These are phyloP conservation scores for Anseranas semipalmata DNA, from an alignment of 2,113 vertebrate genomes.

Conservation along the genomic window DNA sequence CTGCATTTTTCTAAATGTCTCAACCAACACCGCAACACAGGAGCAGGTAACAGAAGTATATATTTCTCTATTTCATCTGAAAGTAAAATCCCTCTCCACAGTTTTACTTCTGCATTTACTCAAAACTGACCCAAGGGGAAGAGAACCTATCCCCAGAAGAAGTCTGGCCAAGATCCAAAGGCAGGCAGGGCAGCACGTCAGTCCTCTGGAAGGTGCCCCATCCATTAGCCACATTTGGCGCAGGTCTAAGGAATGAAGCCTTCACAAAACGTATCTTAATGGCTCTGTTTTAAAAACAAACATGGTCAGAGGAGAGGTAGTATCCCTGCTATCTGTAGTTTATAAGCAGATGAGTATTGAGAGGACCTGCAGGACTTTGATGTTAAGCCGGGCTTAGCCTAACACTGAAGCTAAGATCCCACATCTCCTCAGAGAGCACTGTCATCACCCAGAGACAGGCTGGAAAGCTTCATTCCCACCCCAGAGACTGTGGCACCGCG, in stretches of 20 bases:
- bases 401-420: background rate
- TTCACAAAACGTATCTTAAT: background rate
- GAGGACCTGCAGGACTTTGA: background rate
- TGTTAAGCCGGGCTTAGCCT: background rate
- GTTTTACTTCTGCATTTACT: background rate
- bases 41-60: background rate
- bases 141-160: background rate
- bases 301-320: background rate
- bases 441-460: background rate
- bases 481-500: background rate
- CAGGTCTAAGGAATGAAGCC: background rate
- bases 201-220: background rate
- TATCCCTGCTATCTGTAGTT: background rate
- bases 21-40: background rate
- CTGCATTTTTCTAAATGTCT: background rate
- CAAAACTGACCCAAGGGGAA: background rate
- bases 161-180: background rate
- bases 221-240: background rate
- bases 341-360: background rate
- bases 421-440: background rate
- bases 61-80: background rate
- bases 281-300: background rate
- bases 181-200: background rate
- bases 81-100: background rate
- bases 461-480: background rate